phyloP scores from a whole-genome alignment of 2,113 vertebrate genomes.

The Melospiza melodia region DNA sequence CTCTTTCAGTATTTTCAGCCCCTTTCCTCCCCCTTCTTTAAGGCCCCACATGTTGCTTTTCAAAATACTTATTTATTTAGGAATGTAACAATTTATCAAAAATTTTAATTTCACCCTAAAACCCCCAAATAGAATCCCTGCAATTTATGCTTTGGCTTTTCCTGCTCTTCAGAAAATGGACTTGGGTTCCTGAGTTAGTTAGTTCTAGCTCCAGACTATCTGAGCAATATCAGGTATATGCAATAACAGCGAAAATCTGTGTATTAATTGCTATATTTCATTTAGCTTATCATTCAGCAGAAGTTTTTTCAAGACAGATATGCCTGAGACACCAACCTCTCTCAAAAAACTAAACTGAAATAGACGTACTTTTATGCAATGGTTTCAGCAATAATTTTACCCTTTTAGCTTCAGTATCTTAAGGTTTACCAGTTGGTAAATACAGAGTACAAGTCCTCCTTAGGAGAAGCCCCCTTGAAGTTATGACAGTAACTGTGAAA shows the following conservation, averaged over 20 bases:
- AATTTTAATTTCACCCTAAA: background rate
- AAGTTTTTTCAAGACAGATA: background rate
- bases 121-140: background rate
- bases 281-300: background rate
- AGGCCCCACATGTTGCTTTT: background rate
- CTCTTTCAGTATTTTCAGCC: background rate
- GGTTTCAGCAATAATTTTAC: background rate
- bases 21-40: background rate
- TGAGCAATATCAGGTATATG: background rate
- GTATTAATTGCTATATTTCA: background rate
- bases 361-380: background rate
- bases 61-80: background rate
- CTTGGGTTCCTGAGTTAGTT: background rate
- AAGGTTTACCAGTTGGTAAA: background rate
- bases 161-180: background rate
- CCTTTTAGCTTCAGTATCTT: background rate
- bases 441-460: background rate
- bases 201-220: background rate
- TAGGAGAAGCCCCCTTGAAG: background rate
- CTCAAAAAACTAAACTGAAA: background rate
- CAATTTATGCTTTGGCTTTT: background rate
- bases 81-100: background rate
- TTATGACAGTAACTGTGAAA: background rate
- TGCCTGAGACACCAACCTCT: fast-evolving
- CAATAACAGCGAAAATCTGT: background rate